These are phyloP conservation scores for Clinocottus analis DNA, from an alignment of 2,113 vertebrate species.

Conservation along the genomic window DNA sequence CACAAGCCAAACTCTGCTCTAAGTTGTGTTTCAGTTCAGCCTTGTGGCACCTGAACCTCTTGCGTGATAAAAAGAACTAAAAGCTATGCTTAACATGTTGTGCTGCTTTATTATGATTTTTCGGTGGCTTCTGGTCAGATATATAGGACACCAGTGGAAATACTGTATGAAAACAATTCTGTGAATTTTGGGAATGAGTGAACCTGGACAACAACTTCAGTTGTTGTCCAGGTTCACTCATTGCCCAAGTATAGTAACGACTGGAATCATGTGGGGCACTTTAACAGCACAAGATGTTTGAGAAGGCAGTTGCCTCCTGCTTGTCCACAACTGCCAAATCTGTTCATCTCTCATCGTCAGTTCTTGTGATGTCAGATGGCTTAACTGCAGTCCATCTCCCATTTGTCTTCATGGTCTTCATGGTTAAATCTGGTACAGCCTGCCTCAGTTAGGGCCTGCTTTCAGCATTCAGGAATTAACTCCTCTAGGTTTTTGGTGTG, in stretches of 20 bases:
- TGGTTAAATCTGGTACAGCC: not conserved
- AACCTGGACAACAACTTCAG: not conserved
- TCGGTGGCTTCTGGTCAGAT: not conserved
- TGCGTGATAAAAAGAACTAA: not conserved
- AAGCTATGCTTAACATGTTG: no score
- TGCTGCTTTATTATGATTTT: not conserved
- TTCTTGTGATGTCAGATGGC: not conserved
- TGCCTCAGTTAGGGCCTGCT: not conserved
- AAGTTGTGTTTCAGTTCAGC: not conserved
- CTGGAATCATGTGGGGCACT: not conserved
- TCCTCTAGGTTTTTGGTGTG: not conserved
- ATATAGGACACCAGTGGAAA: no score
- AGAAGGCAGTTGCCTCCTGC: not conserved
- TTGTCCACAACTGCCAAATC: not conserved
- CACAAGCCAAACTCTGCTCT: not conserved
- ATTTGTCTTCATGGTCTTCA: not conserved
- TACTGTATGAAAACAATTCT: no score
- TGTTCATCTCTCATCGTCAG: not conserved
- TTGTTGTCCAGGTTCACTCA: no score
- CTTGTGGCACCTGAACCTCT: no score
- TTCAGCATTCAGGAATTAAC: not conserved
- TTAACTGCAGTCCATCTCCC: not conserved
- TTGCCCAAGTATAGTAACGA: no score
- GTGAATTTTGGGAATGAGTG: not conserved
- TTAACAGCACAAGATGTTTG: not conserved